Percentiles rank a stretch among this genome's conserved stretches.
These are phyloP conservation scores for Siniperca scherzeri DNA, from an alignment of 2,797 vertebrate species.

Conservation along the genomic window DNA sequence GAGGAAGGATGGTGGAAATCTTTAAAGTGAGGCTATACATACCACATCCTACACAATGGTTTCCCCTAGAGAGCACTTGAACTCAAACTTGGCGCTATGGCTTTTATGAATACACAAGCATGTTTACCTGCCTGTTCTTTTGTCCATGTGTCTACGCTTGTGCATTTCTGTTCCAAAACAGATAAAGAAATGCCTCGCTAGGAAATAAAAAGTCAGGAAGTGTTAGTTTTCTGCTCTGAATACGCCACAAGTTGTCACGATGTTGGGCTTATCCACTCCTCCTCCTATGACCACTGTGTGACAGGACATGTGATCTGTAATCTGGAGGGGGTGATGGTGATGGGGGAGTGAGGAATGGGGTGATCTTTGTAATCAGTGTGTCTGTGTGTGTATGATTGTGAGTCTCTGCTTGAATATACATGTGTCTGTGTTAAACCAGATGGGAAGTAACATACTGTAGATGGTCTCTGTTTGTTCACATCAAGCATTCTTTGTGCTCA, in stretches of 20 bases:
- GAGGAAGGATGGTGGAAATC: conserved; percentile 78
- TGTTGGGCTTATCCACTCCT: conserved; percentile 28
- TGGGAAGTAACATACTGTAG: conserved; percentile 15
- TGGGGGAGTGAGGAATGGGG: conserved; percentile 44
- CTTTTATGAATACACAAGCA: background rate
- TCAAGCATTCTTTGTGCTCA: conserved; percentile 27
- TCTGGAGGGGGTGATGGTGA: conserved; percentile 58
- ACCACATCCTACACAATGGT: conserved; percentile 63
- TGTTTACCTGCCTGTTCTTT: conserved; percentile 24
- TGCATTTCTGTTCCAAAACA: conserved; percentile 24
- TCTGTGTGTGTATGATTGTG: background rate
- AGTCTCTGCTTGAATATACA: background rate
- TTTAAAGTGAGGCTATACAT: conserved; percentile 73
- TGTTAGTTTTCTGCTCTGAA: conserved; percentile 12
- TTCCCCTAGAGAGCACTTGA: conserved; percentile 33
- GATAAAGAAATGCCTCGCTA: conserved; percentile 3
- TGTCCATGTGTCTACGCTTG: background rate
- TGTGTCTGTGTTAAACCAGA: conserved; percentile 18
- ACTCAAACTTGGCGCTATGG: background rate
- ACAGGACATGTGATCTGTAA: conserved; percentile 77
- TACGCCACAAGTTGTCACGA: conserved; percentile 12
- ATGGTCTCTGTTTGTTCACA: conserved; percentile 38
- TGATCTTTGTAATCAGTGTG: conserved; percentile 39
- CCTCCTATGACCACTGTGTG: conserved; percentile 44
- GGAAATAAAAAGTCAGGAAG: conserved; percentile 28